Percentiles rank a stretch among this genome's conserved stretches.
phyloP scores from a whole-genome alignment of 2,797 vertebrate genomes.

The Erethizon dorsatum region DNA sequence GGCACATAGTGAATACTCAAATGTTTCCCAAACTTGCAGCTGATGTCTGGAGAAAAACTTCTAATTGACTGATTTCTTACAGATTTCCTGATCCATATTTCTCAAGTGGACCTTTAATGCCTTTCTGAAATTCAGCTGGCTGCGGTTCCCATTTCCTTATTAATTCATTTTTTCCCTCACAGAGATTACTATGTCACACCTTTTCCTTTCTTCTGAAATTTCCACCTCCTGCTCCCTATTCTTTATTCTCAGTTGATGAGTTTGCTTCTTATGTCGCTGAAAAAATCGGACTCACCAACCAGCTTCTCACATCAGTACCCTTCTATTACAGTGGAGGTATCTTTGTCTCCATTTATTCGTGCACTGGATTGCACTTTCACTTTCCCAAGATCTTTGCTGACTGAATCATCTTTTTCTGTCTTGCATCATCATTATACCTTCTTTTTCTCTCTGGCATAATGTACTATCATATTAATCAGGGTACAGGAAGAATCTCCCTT shows the following conservation, averaged over 20 bases:
- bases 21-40: not conserved
- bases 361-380: not conserved
- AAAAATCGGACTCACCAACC: not conserved
- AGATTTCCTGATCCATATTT: not conserved
- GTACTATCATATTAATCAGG: not conserved
- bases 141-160: not conserved
- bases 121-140: not conserved
- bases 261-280: constrained; percentile 7
- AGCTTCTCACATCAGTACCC: not conserved
- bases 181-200: not conserved
- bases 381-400: constrained; percentile 8
- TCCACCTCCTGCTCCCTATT: not conserved
- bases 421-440: not conserved
- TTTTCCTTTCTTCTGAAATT: not conserved
- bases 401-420: not conserved
- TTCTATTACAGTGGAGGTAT: not conserved
- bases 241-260: not conserved
- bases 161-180: constrained; percentile 1
- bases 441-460: not conserved
- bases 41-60: not conserved
- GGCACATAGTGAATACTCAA: not conserved
- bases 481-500: not conserved
- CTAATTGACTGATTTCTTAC: not conserved
- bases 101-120: not conserved
- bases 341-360: not conserved